Percentiles rank a stretch among this genome's conserved stretches.
These are phyloP conservation scores for Malacoctenus gilli DNA, from an alignment of 2,797 vertebrate species.

Conservation along the genomic window DNA sequence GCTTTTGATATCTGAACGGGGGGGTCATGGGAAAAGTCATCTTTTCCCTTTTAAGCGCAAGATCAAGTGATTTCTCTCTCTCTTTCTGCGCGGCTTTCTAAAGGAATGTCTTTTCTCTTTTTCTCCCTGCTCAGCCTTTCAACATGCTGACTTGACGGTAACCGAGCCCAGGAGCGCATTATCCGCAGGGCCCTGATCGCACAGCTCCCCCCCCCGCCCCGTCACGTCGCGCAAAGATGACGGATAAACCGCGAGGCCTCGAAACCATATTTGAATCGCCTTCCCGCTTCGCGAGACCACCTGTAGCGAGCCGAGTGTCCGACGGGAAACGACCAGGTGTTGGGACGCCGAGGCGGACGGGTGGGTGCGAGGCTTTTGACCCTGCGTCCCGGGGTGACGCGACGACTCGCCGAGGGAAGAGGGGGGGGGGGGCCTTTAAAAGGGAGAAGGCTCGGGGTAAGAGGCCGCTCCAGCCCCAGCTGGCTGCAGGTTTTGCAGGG, in stretches of 20 bases:
- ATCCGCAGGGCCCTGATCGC: conserved; percentile 14
- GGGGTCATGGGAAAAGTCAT: conserved; percentile 55
- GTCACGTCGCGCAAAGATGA: conserved; percentile 3
- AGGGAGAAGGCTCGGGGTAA: too few species aligned
- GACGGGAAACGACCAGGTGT: not conserved
- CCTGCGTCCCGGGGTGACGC: too few species aligned
- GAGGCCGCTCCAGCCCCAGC: conserved; percentile 32
- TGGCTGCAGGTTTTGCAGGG: conserved; percentile 63
- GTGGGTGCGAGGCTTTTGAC: not conserved
- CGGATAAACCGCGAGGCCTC: conserved; percentile 14
- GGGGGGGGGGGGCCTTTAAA: conserved; percentile 2
- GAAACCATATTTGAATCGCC: too few species aligned
- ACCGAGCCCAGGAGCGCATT: conserved; percentile 16
- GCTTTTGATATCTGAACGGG: conserved; percentile 40
- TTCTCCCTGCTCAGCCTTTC: conserved; percentile 24
- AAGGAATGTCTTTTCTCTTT: conserved; percentile 7
- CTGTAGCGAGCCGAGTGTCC: too few species aligned
- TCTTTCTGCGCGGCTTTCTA: too few species aligned
- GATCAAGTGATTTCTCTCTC: conserved; percentile 39
- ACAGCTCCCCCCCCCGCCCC: not conserved
- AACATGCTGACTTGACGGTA: conserved; percentile 32
- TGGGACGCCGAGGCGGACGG: conserved; percentile 2
- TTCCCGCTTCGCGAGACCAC: too few species aligned
- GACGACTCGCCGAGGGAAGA: too few species aligned
- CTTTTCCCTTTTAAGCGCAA: conserved; percentile 33